Conservation (phyloP, 2,888 invertebrate species). For the Formica aserva region DNA sequence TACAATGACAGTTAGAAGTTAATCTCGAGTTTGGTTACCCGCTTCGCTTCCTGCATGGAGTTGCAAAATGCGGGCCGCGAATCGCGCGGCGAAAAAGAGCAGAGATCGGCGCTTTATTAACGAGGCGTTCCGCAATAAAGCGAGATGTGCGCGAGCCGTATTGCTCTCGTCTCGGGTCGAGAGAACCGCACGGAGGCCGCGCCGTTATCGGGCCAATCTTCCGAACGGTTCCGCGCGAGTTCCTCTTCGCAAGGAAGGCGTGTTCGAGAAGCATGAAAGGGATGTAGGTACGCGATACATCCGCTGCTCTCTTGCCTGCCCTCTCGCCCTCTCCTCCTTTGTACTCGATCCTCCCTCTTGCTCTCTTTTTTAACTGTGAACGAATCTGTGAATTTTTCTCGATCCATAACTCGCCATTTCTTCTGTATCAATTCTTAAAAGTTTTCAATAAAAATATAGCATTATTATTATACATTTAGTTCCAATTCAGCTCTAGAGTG, state of each 20-base stretch:
- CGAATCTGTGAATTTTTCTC: slow-evolving; percentile 20
- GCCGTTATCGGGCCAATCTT: slow-evolving; percentile 77
- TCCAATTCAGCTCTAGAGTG: background rate
- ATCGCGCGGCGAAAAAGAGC: slow-evolving; percentile 60
- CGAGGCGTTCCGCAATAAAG: slow-evolving; percentile 78
- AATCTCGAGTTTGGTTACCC: slow-evolving; percentile 68
- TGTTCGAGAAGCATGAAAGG: slow-evolving; percentile 64
- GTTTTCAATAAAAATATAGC: background rate
- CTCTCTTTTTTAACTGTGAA: slow-evolving; percentile 1
- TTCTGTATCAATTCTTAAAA: background rate
- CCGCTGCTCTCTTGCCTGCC: slow-evolving; percentile 43
- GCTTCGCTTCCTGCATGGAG: slow-evolving; percentile 64
- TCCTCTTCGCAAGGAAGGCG: slow-evolving; percentile 62
- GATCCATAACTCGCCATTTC: background rate
- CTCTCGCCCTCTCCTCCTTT: slow-evolving; percentile 33
- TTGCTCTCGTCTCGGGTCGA: slow-evolving; percentile 69
- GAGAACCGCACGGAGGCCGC: slow-evolving; percentile 73
- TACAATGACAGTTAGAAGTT: slow-evolving; percentile 25
- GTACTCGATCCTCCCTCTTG: background rate
- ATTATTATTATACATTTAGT: background rate
- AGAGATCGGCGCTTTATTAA: slow-evolving; percentile 75
- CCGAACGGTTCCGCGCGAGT: slow-evolving; percentile 72
- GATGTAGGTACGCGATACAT: slow-evolving; percentile 62
- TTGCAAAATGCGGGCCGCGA: slow-evolving; percentile 34
- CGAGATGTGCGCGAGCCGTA: slow-evolving; percentile 64